These are phyloP conservation scores for Sebastes oblongus DNA, from an alignment of 2,797 vertebrate species.

Conservation along the genomic window DNA sequence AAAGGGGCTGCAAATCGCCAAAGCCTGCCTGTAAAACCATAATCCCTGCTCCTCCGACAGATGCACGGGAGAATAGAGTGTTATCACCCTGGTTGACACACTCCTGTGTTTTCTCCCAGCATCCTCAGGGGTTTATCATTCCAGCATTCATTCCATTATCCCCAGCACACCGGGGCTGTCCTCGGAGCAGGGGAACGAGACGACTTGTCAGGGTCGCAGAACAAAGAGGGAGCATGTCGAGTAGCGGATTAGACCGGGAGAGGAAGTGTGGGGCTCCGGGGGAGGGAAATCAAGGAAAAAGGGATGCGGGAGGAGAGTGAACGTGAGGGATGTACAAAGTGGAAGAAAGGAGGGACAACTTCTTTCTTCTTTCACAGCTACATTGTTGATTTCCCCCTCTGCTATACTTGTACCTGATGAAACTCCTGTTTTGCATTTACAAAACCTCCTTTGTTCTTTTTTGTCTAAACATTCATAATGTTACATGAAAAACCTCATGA, in stretches of 20 bases:
- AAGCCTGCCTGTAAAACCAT: conserved; percentile 68
- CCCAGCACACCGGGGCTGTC: conserved; percentile 66
- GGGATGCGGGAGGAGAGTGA: conserved; percentile 34
- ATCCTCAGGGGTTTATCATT: conserved; percentile 75
- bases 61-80: conserved; percentile 63
- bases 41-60: conserved; percentile 71
- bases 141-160: conserved; percentile 77
- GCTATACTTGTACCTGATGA: conserved; percentile 17
- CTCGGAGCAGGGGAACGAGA: conserved; percentile 67
- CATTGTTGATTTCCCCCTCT: conserved; percentile 13
- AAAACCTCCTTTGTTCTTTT: conserved; percentile 17
- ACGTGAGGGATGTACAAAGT: conserved; percentile 29
- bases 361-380: conserved; percentile 8
- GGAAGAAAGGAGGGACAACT: conserved; percentile 15
- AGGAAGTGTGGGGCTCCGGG: conserved; percentile 46
- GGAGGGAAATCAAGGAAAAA: conserved; percentile 34
- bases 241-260: conserved; percentile 67
- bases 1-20: conserved; percentile 62
- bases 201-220: conserved; percentile 75
- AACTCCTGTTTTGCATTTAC: conserved; percentile 25
- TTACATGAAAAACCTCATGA: background rate
- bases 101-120: conserved; percentile 73
- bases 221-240: conserved; percentile 78
- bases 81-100: conserved; percentile 76
- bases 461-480: conserved; percentile 7